Base-by-base conservation (phyloP, 92 coral and sea anemone genomes). In the Micromussa lordhowensis region DNA sequence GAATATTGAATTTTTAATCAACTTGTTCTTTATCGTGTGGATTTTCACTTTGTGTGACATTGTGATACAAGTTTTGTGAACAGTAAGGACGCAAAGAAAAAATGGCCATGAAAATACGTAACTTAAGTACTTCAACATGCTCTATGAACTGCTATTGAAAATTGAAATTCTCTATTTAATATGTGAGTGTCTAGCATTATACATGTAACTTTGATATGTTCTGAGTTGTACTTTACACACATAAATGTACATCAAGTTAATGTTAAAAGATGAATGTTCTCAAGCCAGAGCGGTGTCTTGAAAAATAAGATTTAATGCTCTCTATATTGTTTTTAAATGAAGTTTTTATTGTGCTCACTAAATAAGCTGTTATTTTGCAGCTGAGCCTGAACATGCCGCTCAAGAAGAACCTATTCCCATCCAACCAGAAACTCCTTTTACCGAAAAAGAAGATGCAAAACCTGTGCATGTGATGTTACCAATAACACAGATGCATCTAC, bases 391-490 rank as follows among this genome's bases (percentile, higher is more conserved):
- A 15, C 0, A 32, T 31, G 49, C 35, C 1, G n/a, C 57, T 28
- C 87, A 83, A 32, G 69, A 35, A 5, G 87, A 31, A 59, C 59
- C 79, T 29, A 34, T 1, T n/a, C 10, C 80, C 22, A n/a, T 4
- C 4, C 80, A 71, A 71, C 30, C 69, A 34, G 79, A 24, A 22
- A 13, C 44, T 14, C 53, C 32, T 31, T 48, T 69, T 32, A 55
- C 51, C 18, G 58, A 66, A 31, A 66, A 40, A 28, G 84, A 40
- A 40, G 70, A 83, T 32, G 80, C 73, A 35, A 83, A 72, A 55
- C 76, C 61, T 44, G 68, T 24, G 10, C 79, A 71, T 71, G 77
- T 71, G 35, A 51, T 68, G n/a, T 32, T 84, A 15, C 81, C 88
- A 75, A 21, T 29, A 32, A n/a, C 68, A 74, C 58, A 75, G 14